phyloP scores from a whole-genome alignment of 2,113 vertebrate genomes.

The Galeopterus variegatus region DNA sequence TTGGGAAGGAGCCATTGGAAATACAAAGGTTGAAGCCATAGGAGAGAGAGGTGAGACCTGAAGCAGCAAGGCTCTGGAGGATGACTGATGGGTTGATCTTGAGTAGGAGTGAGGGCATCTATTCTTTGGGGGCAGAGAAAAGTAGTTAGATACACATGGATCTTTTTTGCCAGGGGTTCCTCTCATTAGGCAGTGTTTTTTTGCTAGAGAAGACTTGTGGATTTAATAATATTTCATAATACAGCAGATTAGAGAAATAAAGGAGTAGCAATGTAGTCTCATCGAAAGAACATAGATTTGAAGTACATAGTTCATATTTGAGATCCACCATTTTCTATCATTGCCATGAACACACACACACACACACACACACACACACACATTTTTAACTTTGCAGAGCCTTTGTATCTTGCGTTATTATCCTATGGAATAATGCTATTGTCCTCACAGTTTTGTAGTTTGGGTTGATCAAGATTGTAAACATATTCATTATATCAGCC shows the following conservation, averaged over 20 bases:
- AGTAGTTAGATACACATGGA: neutral
- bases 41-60: neutral
- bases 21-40: neutral
- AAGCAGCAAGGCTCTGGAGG: neutral
- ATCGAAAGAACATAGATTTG: neutral
- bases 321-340: neutral
- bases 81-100: neutral
- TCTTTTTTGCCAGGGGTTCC: neutral
- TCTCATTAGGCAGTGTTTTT: neutral
- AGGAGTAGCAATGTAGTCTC: neutral
- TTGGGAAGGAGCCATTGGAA: neutral
- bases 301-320: neutral
- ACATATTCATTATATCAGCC: neutral
- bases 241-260: neutral
- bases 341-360: neutral
- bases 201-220: neutral
- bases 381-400: neutral
- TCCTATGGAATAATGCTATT: neutral
- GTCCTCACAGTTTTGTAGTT: neutral
- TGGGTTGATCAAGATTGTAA: neutral
- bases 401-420: neutral
- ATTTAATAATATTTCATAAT: neutral
- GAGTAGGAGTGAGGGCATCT: neutral
- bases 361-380: neutral
- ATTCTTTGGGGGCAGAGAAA: neutral